Evolutionary conservation across 2,113 vertebrate genomes (phyloP), one percentile per base, ranked within the genome.

Genomic region (Calyptomena viridis): DNA sequence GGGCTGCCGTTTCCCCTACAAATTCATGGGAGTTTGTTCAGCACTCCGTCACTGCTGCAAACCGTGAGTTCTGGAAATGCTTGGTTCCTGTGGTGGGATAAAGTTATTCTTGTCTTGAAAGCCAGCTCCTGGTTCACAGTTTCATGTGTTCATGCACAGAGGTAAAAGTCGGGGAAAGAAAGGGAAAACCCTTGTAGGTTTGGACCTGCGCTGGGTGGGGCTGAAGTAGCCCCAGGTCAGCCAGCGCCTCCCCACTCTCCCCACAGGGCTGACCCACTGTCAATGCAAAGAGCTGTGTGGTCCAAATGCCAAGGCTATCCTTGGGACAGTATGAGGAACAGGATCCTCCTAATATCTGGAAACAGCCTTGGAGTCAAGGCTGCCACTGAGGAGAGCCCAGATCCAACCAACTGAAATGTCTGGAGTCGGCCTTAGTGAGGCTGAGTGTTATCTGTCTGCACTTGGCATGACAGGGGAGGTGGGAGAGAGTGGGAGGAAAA

Each of bases 231-330:
- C 30, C 13, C 46, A 31, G 40, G 19, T n/a, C 35, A 44, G 5
- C 1, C 33, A 23, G 8, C 11, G 2, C 22, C 4, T 27, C 13
- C 4, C 12, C 6, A 16, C 12, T 4, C 5, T 11, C 1, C 25
- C 30, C 47, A 15, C 11, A 15, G 12, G 13, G 20, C n/a, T n/a
- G 42, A 7, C 8, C 14, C 33, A 49, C 12, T 24, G 68, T 11
- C 44, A 74, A 8, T 52, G 27, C 22, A 58, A 28, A 52, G 28
- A 74, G 19, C 22, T 46, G 44, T 39, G 10, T 28, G 52, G 37
- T 7, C 37, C 37, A 59, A 24, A 44, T 2, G 14, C 19, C 31
- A 52, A 75, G 33, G 13, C 3, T 39, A 14, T 59, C 12, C 33
- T 37, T 58, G 44, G 44, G 16, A 50, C 0, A 46, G 33, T 12